Base-by-base conservation (phyloP, 2,113 vertebrate genomes). In the Pimephales promelas region DNA sequence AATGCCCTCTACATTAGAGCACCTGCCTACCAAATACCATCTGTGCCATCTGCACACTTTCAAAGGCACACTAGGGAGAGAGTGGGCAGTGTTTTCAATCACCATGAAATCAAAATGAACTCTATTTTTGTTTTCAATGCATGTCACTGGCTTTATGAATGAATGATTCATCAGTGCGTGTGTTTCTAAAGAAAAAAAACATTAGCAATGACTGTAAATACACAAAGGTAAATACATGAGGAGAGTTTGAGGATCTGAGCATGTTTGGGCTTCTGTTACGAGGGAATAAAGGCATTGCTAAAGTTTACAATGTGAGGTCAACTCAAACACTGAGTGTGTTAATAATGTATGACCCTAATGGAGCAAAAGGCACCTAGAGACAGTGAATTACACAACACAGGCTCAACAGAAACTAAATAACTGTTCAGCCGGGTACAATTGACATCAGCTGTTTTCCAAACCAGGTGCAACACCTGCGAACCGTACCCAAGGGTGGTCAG, bases 31-130 rank as follows among this genome's bases (percentile, higher is more conserved):
- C 2, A 26, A 70, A 76, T 80, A 14, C 83, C 83, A 84, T 84
- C 83, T 84, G 83, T 80, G 83, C 83, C 83, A 84, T 84, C 76
- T 84, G 83, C 76, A 80, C 26, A 79, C 57, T 61, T 61, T 84
- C 45, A 80, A 64, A 77, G 2, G 10, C 22, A 84, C 83, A 45
- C 49, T 4, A 31, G 52, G 31, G 49, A 52, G 49, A 52, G 49
- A 36, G 45, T 24, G 61, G 1, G 13, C 26, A 66, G 28, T 66
- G 57, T 26, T 61, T 26, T n/a, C 57, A 45, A 13, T n/a, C 11
- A 72, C n/a, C 40, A 72, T 40, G 66, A n/a, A 10, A 70, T 40
- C 9, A 40, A 70, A 68, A 40, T 11, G 0, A 40, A 68, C 64
- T 40, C 34, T 68, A 40, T 36, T 40, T 40, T 0, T 31, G 22